Evolutionary conservation across 2,113 vertebrate species (phyloP).

Genomic region (Thunnus maccoyii): DNA sequence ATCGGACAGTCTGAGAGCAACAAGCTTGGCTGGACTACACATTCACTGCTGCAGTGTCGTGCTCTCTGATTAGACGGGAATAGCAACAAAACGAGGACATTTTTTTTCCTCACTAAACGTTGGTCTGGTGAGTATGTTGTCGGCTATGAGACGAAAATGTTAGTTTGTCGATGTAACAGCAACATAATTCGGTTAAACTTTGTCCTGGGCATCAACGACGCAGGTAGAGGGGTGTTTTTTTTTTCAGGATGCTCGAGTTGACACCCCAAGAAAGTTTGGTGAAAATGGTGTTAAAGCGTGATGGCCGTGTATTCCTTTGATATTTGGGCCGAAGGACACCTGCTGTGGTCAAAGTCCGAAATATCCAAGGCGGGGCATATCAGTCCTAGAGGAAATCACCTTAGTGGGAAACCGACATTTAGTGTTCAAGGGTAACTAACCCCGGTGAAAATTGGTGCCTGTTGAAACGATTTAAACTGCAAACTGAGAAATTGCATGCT

Average conservation of each 20-base stretch:
- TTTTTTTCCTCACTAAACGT: neutral
- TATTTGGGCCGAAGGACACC: neutral
- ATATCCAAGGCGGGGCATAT: neutral
- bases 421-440: neutral
- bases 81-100: neutral
- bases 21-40: constrained; percentile 59
- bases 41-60: constrained; percentile 25
- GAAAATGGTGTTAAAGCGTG: neutral
- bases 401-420: neutral
- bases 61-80: neutral
- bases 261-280: constrained; percentile 29
- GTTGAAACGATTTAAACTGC: neutral
- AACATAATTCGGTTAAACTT: constrained; percentile 36
- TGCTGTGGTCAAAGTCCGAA: constrained; percentile 42
- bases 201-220: constrained; percentile 32
- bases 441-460: too few relatives aligned
- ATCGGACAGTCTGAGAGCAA: constrained; percentile 57
- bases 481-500: too few relatives aligned
- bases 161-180: neutral
- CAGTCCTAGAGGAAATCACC: neutral
- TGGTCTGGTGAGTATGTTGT: constrained; percentile 48
- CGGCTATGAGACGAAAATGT: rapidly evolving
- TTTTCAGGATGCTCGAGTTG: constrained; percentile 41
- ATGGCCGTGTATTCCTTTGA: rapidly evolving
- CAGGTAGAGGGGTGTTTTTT: constrained; percentile 40